Base-by-base conservation (phyloP, 2,888 invertebrate species). In the Phragmatobia fuliginosa region DNA sequence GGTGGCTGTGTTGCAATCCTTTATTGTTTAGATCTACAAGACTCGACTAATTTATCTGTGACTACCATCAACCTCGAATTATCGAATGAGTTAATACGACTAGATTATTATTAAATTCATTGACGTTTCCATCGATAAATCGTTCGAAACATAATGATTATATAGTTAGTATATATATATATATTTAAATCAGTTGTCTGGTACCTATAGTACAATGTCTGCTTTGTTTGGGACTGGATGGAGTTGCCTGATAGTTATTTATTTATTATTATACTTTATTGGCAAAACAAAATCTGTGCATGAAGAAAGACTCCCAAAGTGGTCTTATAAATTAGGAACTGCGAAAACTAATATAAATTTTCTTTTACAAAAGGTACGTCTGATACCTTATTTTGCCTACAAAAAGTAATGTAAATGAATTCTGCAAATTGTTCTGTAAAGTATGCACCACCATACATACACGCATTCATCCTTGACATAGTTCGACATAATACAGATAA, bases 21-120 rank as follows among this genome's bases (percentile, higher is more conserved):
- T 80, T 85, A 85, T 86, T 87, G 84, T 88, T 84, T 76, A 70
- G 71, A 80, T 78, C 76, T 74, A 81, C 78, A 73, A 83, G 73
- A 76, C 71, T 75, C 59, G 67, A 68, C 72, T 66, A 72, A 70
- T 67, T 65, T 79, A 78, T 83, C 82, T 77, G 41, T 28, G 64
- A 25, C 64, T 74, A 68, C 41, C 67, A 81, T 79, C 79, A 76
- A 70, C 77, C 76, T 80, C 78, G 73, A 73, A 70, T 75, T 72
- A 73, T 71, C 67, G 70, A 70, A 78, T 68, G 61, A 58, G 70
- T 76, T 78, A 68, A 72, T 68, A 71, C 67, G 66, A 66, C 67
- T 68, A 49, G 45, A 76, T 72, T 76, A 77, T 76, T 74, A 76
- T 74, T 71, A 52, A 78, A 78, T 75, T 74, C 52, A 76, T 72